Evolutionary conservation across 2,888 invertebrate genomes (phyloP).

Genomic region (Pammene fasciana): DNA sequence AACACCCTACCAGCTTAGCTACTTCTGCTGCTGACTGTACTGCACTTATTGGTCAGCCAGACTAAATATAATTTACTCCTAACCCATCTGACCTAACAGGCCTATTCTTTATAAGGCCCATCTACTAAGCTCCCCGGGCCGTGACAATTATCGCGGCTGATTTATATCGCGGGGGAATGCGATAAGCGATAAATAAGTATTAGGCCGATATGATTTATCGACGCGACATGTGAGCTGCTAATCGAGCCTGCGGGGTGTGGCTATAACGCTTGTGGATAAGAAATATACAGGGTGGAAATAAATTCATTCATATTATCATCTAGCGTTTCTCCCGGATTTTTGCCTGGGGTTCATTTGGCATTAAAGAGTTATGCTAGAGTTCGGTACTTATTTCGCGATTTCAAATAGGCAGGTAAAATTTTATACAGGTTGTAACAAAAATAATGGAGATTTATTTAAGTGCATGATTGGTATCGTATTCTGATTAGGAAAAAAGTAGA

Average conservation of each 20-base stretch:
- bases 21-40: too few species aligned
- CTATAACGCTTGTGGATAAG: not conserved
- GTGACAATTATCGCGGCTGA: constrained; percentile 55
- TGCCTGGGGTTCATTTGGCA: not conserved
- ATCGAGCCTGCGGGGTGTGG: constrained; percentile 16
- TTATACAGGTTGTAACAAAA: too few species aligned
- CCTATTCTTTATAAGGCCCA: constrained; percentile 18
- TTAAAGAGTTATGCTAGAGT: too few species aligned
- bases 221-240: constrained; percentile 28
- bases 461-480: too few species aligned
- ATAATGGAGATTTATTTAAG: too few species aligned
- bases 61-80: not conserved
- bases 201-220: constrained; percentile 49
- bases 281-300: constrained; percentile 2
- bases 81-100: constrained; percentile 8
- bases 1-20: too few species aligned
- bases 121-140: constrained; percentile 24
- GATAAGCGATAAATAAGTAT: constrained; percentile 59
- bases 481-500: too few species aligned
- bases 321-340: too few species aligned
- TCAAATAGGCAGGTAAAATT: too few species aligned
- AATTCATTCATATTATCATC: too few species aligned
- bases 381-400: too few species aligned
- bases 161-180: constrained; percentile 53
- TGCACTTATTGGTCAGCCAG: too few species aligned